Base-by-base conservation (phyloP, 2,888 invertebrate species). In the Trichopria drosophilae region DNA sequence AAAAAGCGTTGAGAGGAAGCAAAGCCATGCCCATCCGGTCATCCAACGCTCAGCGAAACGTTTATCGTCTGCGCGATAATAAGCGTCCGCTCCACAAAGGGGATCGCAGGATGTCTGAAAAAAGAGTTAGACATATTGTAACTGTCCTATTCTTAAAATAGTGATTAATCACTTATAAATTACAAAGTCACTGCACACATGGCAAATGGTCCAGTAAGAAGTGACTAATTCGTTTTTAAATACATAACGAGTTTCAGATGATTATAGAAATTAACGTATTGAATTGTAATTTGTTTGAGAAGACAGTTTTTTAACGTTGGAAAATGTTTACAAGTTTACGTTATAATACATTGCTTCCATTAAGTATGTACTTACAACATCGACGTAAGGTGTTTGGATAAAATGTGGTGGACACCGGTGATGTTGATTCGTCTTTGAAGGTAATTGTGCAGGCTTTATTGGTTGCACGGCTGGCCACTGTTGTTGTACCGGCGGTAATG, bases 1-100 rank as follows among this genome's bases (percentile, higher is more conserved):
- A 73, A 95, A 93, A 0, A 88, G 79, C 0, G 94, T 92, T 12
- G 93, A 86, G 1, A 88, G 79, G 66, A 90, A 82, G 55, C 90
- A 88, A 20, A 90, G 75, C 72, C 88, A 85, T 0, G 91, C 87
- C 77, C 90, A 84, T 4, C 87, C 85, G 19, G 84, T 82, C 78
- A 87, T 86, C 82, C 90, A 87, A 15, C 86, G 81, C 71, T 86
- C 85, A 1, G 85, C 84, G 58, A 83, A 81, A 60, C 81, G 79
- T 71, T 88, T 88, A 64, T 89, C 87, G 42, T 80, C 79, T 6
- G 79, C 77, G 6, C 82, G 80, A 71, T 87, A 86, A 62, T 82
- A 80, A 1, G 87, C 87, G 72, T 87, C 84, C 15, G 81, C 80
- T 24, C 84, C 84, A 68, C 90, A 86, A 44, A 79, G 77, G 0